Evolutionary conservation across 1,140 invertebrate species (phyloP), one percentile per base, ranked within the genome.

Genomic region (Drosophila nannoptera): DNA sequence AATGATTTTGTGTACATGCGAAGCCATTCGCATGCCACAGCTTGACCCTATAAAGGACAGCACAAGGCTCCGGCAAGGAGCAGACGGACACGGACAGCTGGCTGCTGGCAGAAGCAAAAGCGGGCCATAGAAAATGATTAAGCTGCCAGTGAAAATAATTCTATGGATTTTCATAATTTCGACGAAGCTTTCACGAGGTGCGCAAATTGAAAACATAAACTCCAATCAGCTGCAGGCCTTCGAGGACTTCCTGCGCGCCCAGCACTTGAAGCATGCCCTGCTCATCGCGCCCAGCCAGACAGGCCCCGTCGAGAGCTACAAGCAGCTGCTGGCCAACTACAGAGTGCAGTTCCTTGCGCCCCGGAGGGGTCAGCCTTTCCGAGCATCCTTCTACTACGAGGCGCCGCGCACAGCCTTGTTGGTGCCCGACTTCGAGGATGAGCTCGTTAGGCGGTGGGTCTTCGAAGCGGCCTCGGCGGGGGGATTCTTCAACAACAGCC

Each of bases 201-300:
- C 43, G 74, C 67, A 86, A 86, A 86, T 86, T 81, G 81, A 86
- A 86, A 81, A 49, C 81, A 86, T 86, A 86, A 86, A 86, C 77
- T 75, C 74, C 81, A 81, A 86, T 86, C 74, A 86, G 68, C 69
- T 81, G 64, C 67, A 69, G 6, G 81, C 75, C 49, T 82, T 87
- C 58, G 75, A 73, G 65, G 73, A 82, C 69, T 87, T 87, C 73
- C 48, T 87, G 36, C 68, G 73, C 38, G 64, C 49, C 32, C 60
- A 87, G 32, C 63, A 76, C 66, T 71, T 87, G 56, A 64, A 55
- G 50, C 78, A 87, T 54, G 75, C 70, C 9, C 64, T 87, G 22
- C 49, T 87, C 9, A 33, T 87, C 12, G 32, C 4, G 9, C 50
- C 32, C 43, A 56, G 36, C 38, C 45, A 48, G 53, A 42, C 11